Base-by-base conservation (phyloP, 2,888 invertebrate species). In the Plebejus anna region DNA sequence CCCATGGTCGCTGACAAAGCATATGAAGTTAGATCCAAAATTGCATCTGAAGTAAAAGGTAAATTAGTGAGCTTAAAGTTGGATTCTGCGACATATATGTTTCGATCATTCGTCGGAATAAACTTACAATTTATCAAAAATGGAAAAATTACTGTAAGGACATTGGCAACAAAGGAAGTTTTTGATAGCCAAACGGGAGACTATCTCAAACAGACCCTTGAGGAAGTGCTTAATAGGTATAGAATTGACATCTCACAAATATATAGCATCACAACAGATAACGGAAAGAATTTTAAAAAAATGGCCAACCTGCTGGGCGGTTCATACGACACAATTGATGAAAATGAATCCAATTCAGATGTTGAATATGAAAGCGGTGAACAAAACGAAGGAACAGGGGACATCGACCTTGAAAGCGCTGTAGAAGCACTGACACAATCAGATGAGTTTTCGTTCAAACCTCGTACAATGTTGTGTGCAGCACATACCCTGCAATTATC, bases 261-360 rank as follows among this genome's bases (percentile, higher is more conserved):
- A 75, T 66, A 66, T 75, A 59, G 36, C n/a, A 59, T 59, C 16
- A 75, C 75, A 22, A 75, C 75, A 61, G 66, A 75, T 42, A 75
- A 75, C 42, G 75, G 75, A n/a, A 59, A n/a, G 36, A 75, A 75
- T 75, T 59, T 28, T 1, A 16, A 59, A 59, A 57, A 57, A 57
- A 57, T 57, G 57, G 57, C n/a, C 57, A 57, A 57, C 57, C 57
- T 57, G 57, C 57, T 57, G n/a, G 57, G 57, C 57, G 57, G 57
- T 57, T 57, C 57, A n/a, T 57, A 57, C n/a, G 57, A 57, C n/a
- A 57, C n/a, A 16, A 57, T 57, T 16, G 16, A 57, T n/a, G 38
- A 38, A 36, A 47, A 61, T 42, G n/a, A 71, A 13, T 13, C 42
- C 38, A 42, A 71, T 42, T 16, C 42, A 7, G 42, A 71, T 72